phyloP scores from a whole-genome alignment of 2,888 invertebrate species.

The Stegophylla sp. region DNA sequence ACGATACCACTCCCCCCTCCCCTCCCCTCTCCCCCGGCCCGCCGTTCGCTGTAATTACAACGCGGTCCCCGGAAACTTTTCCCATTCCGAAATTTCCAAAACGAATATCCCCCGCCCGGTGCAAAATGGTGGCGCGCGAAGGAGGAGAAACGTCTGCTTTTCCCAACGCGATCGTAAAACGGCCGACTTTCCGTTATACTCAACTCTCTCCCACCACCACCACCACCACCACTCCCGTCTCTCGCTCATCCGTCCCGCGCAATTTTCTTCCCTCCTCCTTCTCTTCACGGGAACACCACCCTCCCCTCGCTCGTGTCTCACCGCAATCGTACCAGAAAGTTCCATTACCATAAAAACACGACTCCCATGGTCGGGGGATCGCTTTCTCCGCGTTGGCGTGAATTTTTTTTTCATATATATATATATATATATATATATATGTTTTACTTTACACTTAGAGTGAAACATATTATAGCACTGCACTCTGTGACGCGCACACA shows the following conservation, averaged over 20 bases:
- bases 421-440: too few species aligned
- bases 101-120: constrained; percentile 20
- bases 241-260: not conserved
- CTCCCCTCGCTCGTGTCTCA: not conserved
- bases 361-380: not conserved
- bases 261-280: not conserved
- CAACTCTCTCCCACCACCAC: not conserved
- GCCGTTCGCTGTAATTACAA: constrained; percentile 44
- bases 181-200: constrained; percentile 38
- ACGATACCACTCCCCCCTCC: not conserved
- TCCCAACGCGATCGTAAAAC: constrained; percentile 57
- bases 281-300: too few species aligned
- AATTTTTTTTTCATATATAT: too few species aligned
- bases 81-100: constrained; percentile 55
- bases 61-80: constrained; percentile 47
- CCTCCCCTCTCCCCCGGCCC: not conserved
- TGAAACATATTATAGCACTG: constrained; percentile 13
- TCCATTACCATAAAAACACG: constrained; percentile 49
- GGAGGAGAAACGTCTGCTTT: constrained; percentile 45
- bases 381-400: not conserved
- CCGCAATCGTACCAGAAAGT: constrained; percentile 22
- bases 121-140: not conserved
- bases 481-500: not conserved
- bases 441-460: constrained; percentile 20
- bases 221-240: not conserved